Base-by-base conservation (phyloP, 2,113 vertebrate genomes). In the Odontesthes bonariensis region DNA sequence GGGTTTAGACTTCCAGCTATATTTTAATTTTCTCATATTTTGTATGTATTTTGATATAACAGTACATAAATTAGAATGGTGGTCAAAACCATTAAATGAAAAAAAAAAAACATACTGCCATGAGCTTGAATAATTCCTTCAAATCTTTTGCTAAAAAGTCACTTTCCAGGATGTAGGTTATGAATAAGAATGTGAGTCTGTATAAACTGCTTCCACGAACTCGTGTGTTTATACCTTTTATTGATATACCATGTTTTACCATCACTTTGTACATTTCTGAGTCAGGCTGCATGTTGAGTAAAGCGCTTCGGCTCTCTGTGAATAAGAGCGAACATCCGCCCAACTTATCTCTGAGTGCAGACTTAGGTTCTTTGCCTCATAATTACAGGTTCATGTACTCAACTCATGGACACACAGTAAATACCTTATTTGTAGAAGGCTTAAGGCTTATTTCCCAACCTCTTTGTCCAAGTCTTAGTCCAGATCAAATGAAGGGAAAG, bases 311-410 rank as follows among this genome's bases (percentile, higher is more conserved):
- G 76, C 77, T 85, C 44, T 46, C 78, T 20, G 49, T 87, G 83
- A 92, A 89, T 83, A 81, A 74, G 54, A 77, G 78, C 1, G 23
- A 79, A 82, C 71, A 85, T 82, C 77, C 73, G 0, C 85, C 75
- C 71, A 72, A 89, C 89, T 92, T 93, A 92, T 92, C 89, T 85
- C 77, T 51, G 80, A 75, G 82, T 63, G 80, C 91, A 91, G 87
- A 81, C 86, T 82, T 60, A 65, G 73, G 78, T 84, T 86, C 69
- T 71, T 73, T 69, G 72, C 73, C 84, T 82, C 62, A 65, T 82
- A 60, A 81, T 80, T 87, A 68, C 85, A 83, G 79, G 82, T 83
- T 83, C 78, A 86, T 73, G 75, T 77, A 84, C 73, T 79, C 53
- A 67, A 68, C 86, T 84, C 69, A 23, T 59, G 40, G 70, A 85